These are phyloP conservation scores for Alces alces DNA, from an alignment of 2,113 vertebrate species.

Conservation along the genomic window DNA sequence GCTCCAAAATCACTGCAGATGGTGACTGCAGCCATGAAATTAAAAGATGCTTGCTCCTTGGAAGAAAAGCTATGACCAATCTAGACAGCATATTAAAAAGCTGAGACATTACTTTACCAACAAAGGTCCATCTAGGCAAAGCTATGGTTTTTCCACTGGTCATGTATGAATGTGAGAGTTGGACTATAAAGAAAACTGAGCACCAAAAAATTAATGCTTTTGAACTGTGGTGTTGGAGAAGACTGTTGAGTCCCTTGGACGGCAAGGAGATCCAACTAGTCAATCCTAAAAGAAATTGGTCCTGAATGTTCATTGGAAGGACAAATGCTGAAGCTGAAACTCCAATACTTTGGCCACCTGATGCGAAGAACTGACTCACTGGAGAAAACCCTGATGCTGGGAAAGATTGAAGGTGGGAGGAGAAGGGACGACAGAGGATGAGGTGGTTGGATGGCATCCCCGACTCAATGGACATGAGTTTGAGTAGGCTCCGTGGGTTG, in stretches of 20 bases:
- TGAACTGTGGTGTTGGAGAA: background rate
- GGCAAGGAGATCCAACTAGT: background rate
- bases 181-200: background rate
- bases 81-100: background rate
- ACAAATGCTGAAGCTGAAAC: background rate
- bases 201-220: background rate
- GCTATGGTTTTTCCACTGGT: background rate
- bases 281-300: background rate
- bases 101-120: background rate
- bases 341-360: background rate
- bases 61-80: background rate
- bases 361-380: accelerated
- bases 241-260: background rate
- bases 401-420: background rate
- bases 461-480: background rate
- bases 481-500: background rate
- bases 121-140: background rate
- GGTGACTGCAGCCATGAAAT: background rate
- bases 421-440: background rate
- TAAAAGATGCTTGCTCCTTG: background rate
- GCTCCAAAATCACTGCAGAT: background rate
- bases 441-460: background rate
- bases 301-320: background rate
- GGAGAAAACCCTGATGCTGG: background rate
- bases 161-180: background rate